Conservation (phyloP, 1,140 invertebrate genomes). For the Drosophila malerkotliana region DNA sequence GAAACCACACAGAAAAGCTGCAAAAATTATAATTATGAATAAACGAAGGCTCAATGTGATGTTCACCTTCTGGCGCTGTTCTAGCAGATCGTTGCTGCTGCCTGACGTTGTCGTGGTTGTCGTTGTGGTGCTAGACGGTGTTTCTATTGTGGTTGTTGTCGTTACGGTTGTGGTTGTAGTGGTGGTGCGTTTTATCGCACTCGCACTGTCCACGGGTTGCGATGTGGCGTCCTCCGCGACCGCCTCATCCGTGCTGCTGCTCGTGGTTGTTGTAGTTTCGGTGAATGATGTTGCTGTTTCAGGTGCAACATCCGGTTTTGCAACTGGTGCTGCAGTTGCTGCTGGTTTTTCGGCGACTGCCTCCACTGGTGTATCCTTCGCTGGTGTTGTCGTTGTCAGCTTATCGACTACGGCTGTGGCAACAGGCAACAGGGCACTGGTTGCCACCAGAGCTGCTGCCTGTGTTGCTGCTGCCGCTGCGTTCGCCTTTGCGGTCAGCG, state of each 20-base stretch:
- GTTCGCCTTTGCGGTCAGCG: constrained; percentile 67
- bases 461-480: constrained; percentile 69
- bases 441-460: constrained; percentile 67
- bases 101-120: constrained; percentile 51
- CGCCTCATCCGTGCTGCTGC: constrained; percentile 20
- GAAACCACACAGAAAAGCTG: constrained; percentile 84
- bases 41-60: constrained; percentile 83
- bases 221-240: background rate
- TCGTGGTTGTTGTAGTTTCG: constrained; percentile 44
- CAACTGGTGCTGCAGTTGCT: constrained; percentile 17
- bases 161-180: constrained; percentile 57
- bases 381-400: constrained; percentile 50
- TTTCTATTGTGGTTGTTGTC: constrained; percentile 65
- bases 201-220: constrained; percentile 23
- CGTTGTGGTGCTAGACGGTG: constrained; percentile 54
- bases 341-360: constrained; percentile 8
- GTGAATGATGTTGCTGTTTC: constrained; percentile 21
- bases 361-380: constrained; percentile 14
- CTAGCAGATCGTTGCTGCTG: constrained; percentile 57
- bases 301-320: constrained; percentile 13
- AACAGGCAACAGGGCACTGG: constrained; percentile 60
- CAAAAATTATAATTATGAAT: constrained; percentile 82
- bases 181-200: constrained; percentile 41
- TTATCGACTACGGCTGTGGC: constrained; percentile 63
- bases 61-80: constrained; percentile 83